These are phyloP conservation scores for Habropoda laboriosa DNA, from an alignment of 1,140 invertebrate genomes.

Conservation along the genomic window DNA sequence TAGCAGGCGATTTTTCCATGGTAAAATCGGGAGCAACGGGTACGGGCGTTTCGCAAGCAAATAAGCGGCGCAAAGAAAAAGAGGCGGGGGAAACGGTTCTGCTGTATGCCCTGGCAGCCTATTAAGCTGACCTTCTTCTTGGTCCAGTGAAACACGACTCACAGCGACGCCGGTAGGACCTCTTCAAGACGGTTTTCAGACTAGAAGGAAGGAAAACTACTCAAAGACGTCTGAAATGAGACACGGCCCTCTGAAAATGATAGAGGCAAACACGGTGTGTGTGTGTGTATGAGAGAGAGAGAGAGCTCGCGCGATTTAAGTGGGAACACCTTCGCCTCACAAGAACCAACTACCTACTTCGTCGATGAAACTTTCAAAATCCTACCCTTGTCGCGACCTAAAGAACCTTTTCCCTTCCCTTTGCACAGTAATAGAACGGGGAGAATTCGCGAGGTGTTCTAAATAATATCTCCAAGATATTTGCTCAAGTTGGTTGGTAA, in stretches of 20 bases:
- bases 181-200: slow-evolving; percentile 48
- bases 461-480: slow-evolving; percentile 24
- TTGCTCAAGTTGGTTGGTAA: not conserved
- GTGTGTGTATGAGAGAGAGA: too few relatives aligned
- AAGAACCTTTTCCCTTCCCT: not conserved
- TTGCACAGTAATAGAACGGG: too few relatives aligned
- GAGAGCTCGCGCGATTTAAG: slow-evolving; percentile 30
- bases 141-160: not conserved
- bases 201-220: slow-evolving; percentile 45
- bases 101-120: slow-evolving; percentile 29
- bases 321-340: slow-evolving; percentile 9
- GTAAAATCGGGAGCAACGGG: not conserved
- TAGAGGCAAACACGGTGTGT: slow-evolving; percentile 24
- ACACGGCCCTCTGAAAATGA: slow-evolving; percentile 40
- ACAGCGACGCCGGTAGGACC: slow-evolving; percentile 32
- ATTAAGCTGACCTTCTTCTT: slow-evolving; percentile 51
- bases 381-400: too few relatives aligned
- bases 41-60: slow-evolving; percentile 12
- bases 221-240: slow-evolving; percentile 54
- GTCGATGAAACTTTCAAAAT: slow-evolving; percentile 44
- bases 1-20: not conserved
- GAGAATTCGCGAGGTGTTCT: not conserved
- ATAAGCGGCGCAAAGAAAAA: slow-evolving; percentile 29
- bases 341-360: not conserved
- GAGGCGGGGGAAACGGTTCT: slow-evolving; percentile 1